A percentile compares a stretch with the other conserved stretches of the same genome.
These are phyloP conservation scores for Amazona ochrocephala DNA, from an alignment of 2,797 vertebrate genomes.

Conservation along the genomic window DNA sequence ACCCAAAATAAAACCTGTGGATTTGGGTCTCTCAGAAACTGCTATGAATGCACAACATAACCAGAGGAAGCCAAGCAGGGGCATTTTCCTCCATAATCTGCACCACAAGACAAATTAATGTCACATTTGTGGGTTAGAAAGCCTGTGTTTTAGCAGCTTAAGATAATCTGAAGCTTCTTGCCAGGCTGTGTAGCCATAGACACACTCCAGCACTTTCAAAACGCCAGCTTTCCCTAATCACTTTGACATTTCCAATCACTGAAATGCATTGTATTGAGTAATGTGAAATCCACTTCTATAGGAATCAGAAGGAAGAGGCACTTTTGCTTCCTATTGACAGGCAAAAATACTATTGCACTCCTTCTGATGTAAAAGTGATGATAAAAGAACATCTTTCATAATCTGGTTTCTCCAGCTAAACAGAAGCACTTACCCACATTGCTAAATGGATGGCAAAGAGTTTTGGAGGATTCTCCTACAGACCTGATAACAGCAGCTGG, in stretches of 20 bases:
- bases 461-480: background rate
- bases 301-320: background rate
- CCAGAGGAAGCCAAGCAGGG: background rate
- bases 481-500: background rate
- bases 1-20: background rate
- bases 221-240: conserved; percentile 26
- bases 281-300: background rate
- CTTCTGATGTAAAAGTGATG: background rate
- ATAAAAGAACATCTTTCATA: background rate
- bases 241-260: conserved; percentile 42
- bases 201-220: background rate
- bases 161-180: background rate
- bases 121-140: background rate
- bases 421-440: background rate
- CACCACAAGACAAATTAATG: background rate
- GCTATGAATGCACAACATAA: background rate
- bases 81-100: background rate
- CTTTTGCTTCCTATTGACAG: background rate
- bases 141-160: background rate
- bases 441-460: background rate
- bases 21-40: background rate
- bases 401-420: background rate
- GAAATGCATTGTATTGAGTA: background rate
- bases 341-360: background rate
- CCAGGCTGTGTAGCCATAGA: background rate